Evolutionary conservation across 1,140 invertebrate species (phyloP).

Genomic region (Drosophila oshimai): DNA sequence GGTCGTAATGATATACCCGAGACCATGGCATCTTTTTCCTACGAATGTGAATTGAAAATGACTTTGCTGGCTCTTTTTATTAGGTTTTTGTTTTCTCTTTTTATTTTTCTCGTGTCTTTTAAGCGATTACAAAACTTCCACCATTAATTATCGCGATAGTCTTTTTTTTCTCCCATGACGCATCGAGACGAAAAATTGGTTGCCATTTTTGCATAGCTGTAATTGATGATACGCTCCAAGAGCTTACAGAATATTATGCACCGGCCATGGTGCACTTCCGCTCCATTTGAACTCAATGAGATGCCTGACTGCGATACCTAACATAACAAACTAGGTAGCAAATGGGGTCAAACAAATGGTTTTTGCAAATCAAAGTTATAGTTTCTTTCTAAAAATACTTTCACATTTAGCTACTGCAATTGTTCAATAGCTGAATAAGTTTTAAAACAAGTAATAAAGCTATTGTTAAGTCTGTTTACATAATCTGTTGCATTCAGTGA

Average conservation of each 20-base stretch:
- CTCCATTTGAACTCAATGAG: constrained; percentile 38
- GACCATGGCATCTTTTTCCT: constrained; percentile 32
- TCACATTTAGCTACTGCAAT: no score
- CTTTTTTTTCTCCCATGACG: constrained; percentile 32
- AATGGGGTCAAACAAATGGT: neutral
- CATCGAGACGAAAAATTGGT: constrained; percentile 31
- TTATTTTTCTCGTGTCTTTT: neutral
- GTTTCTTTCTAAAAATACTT: neutral
- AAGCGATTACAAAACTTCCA: constrained; percentile 39
- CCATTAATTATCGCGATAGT: constrained; percentile 6
- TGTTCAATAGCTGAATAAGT: neutral
- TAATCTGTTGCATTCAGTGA: no score
- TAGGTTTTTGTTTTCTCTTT: constrained; percentile 30
- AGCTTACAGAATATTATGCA: constrained; percentile 22
- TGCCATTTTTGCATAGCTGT: constrained; percentile 19
- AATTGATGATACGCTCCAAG: constrained; percentile 26
- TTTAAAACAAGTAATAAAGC: no score
- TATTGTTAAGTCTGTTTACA: no score
- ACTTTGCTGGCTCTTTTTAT: constrained; percentile 27
- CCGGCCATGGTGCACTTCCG: constrained; percentile 54
- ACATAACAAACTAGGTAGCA: no score
- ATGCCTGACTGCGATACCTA: neutral
- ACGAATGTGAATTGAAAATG: constrained; percentile 41
- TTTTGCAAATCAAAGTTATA: neutral
- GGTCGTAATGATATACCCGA: constrained; percentile 26